Evolutionary conservation across 2,113 vertebrate genomes (phyloP), one percentile per base, ranked within the genome.

Genomic region (Ctenodactylus gundi): DNA sequence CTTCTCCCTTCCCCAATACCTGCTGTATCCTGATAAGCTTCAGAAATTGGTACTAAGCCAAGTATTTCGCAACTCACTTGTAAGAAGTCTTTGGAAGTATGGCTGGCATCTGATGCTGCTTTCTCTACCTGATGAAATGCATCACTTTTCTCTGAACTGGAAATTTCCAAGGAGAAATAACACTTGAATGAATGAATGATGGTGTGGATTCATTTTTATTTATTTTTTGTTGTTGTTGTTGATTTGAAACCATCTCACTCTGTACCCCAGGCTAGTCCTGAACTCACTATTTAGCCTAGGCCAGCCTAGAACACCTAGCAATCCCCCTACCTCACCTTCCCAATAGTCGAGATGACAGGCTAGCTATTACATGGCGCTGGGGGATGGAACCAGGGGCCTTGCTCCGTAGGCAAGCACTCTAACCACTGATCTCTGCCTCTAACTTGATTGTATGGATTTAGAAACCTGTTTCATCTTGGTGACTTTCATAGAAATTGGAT

Each of bases 141-240:
- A 80, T 96, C 76, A 76, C 57, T 70, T 95, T 36, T 53, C 81
- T 62, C 41, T 53, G 62, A 94, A 76, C 58, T 84, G 77, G 94
- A 85, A 84, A 73, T 81, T 92, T 81, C 65, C 60, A 90, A 82
- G 86, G 58, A 81, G 39, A 91, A 88, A 57, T 92, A 83, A 88
- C 36, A 72, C 31, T 62, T 18, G 64, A 80, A 73, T 91, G 64
- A 80, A 73, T 91, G 88, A 94, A 81, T 92, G 29, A 21, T 31
- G 55, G 0, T 49, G 39, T 82, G 25, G 76, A 77, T 68, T 73
- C 68, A 39, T n/a, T n/a, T n/a, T n/a, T n/a, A n/a, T n/a, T n/a
- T n/a, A n/a, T n/a, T n/a, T n/a, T n/a, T n/a, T n/a, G n/a, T n/a
- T n/a, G n/a, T n/a, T n/a, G n/a, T n/a, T n/a, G n/a, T n/a, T n/a